These are phyloP conservation scores for Arbacia lixula DNA, from an alignment of 53 echinoderm and acorn worm species.

Conservation along the genomic window DNA sequence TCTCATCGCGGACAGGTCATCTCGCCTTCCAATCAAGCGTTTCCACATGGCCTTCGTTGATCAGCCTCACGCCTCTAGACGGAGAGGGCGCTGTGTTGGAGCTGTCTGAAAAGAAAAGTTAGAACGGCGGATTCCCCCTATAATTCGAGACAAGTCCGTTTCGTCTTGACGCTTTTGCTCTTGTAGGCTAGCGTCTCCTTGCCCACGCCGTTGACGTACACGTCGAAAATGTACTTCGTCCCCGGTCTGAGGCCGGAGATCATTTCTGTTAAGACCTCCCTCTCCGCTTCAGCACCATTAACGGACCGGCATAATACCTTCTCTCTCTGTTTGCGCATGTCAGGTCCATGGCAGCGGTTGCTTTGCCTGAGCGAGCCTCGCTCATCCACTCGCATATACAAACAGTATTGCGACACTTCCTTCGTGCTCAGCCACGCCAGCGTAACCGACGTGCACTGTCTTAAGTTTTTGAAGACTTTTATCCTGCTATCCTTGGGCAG, in stretches of 20 bases:
- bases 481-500: slow-evolving; percentile 89
- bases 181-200: slow-evolving; percentile 90
- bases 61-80: slow-evolving; percentile 38
- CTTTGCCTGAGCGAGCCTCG: slow-evolving; percentile 36
- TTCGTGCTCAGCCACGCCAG: slow-evolving; percentile 95
- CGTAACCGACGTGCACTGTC: slow-evolving; percentile 91
- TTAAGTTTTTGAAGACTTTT: slow-evolving; percentile 87
- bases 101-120: slow-evolving; percentile 18
- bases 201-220: slow-evolving; percentile 88
- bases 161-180: slow-evolving; percentile 90
- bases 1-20: too few relatives aligned
- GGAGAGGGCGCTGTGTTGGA: neutral
- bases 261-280: slow-evolving; percentile 82
- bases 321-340: slow-evolving; percentile 94
- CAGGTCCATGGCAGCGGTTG: slow-evolving; percentile 86
- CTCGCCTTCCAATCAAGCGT: too few relatives aligned
- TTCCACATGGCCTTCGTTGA: slow-evolving; percentile 7
- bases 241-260: slow-evolving; percentile 76
- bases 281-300: slow-evolving; percentile 69
- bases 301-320: slow-evolving; percentile 88
- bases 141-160: slow-evolving; percentile 83
- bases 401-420: slow-evolving; percentile 94
- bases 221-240: slow-evolving; percentile 90
- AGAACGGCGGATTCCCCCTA: neutral
- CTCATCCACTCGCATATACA: slow-evolving; percentile 87